Base-by-base conservation (phyloP, 2,888 invertebrate species). In the Microctonus brassicae region DNA sequence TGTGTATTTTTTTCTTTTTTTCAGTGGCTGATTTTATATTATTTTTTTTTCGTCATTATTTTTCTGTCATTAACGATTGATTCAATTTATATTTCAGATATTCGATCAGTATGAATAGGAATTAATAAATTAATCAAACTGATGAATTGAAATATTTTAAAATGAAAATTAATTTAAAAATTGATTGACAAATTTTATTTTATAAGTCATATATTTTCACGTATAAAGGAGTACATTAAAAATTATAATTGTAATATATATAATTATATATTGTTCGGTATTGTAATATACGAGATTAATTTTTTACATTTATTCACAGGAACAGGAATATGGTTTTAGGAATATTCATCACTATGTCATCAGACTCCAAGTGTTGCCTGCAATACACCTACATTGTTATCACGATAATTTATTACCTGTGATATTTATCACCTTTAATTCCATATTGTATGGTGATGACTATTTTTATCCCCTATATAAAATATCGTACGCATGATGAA, bases 241-340 rank as follows among this genome's bases (percentile, higher is more conserved):
- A n/a, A n/a, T n/a, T 33, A 55, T 66, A 17, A 20, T 29, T 26
- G 10, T n/a, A n/a, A n/a, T n/a, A n/a, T n/a, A n/a, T n/a, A n/a
- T n/a, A n/a, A n/a, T 29, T 7, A 29, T 29, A 5, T 29, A 5
- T 29, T 5, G 58, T 58, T 26, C 17, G 11, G 39, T 58, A 39
- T 39, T n/a, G n/a, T 57, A 26, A 24, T 26, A n/a, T 6, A 36
- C 29, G 3, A 53, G 34, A 53, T 52, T 13, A 13, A 65, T 34
- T 9, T 29, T 65, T 20, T 17, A 55, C 39, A 13, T 47, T 64
- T 36, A 57, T 64, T 22, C 52, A 24, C 22, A 58, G 64, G 72
- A 76, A 83, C 84, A 83, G 76, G 83, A 78, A 79, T 83, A 81
- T 83, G 83, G 82, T 84, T 84, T 84, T 82, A 84, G 80, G 81